A percentile compares a stretch with the other conserved stretches of the same genome.
Conservation (phyloP, 2,113 vertebrate species). For the Probosciger aterrimus region DNA sequence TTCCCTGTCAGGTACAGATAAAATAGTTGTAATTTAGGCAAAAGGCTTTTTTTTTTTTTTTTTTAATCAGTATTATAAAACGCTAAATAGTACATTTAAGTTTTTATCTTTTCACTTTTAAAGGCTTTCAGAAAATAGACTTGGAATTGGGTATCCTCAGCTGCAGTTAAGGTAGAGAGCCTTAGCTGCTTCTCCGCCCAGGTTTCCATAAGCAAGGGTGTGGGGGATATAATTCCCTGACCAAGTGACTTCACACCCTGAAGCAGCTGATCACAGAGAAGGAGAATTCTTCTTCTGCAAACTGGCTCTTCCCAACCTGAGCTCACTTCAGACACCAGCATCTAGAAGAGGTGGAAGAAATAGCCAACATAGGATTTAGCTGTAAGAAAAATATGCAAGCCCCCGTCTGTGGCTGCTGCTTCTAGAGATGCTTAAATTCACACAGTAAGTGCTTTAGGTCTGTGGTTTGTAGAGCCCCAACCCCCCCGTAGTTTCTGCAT, state of each 20-base stretch:
- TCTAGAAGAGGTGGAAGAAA: background rate
- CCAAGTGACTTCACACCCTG: background rate
- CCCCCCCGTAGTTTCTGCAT: background rate
- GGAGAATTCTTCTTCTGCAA: background rate
- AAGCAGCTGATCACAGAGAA: background rate
- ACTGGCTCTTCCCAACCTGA: background rate
- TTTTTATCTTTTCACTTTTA: background rate
- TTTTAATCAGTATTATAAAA: background rate
- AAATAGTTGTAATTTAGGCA: background rate
- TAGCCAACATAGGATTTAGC: background rate
- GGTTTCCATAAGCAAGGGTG: background rate
- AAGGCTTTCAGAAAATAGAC: background rate
- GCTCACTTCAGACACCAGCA: background rate
- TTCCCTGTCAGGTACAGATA: background rate
- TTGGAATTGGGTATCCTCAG: background rate
- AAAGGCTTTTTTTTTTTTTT: background rate
- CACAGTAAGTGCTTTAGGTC: background rate
- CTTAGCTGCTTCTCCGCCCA: background rate
- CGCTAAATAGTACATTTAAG: background rate
- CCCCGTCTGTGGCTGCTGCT: background rate
- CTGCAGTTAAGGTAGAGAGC: background rate
- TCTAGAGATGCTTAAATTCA: background rate
- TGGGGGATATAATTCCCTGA: background rate
- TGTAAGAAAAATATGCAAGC: background rate
- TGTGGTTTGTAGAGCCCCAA: background rate